phyloP scores from a whole-genome alignment of 2,888 invertebrate genomes.

The Neoascia interrupta region DNA sequence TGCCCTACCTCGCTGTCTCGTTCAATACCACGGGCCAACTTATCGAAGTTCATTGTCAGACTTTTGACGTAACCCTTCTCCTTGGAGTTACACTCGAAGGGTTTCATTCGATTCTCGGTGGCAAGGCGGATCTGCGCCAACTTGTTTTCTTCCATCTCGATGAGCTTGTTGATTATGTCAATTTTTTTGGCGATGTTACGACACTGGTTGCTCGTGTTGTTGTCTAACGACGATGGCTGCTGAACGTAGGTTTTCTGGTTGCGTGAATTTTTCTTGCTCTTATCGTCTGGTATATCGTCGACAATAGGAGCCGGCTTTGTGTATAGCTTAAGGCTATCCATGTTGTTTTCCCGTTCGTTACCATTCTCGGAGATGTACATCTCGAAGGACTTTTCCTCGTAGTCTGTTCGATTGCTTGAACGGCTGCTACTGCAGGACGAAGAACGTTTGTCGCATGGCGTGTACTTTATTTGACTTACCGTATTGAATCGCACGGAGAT shows the following conservation, averaged over 20 bases:
- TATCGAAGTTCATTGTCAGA: slow-evolving; percentile 86
- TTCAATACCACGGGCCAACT: slow-evolving; percentile 82
- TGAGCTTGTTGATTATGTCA: slow-evolving; percentile 85
- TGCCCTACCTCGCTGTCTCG: slow-evolving; percentile 81
- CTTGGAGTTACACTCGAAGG: slow-evolving; percentile 83
- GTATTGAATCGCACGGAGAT: slow-evolving; percentile 79
- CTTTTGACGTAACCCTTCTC: slow-evolving; percentile 85
- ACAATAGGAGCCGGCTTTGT: slow-evolving; percentile 78
- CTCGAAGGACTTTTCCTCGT: slow-evolving; percentile 81
- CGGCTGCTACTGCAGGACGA: slow-evolving; percentile 62
- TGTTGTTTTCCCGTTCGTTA: slow-evolving; percentile 82
- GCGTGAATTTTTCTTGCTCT: slow-evolving; percentile 77
- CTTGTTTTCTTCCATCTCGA: slow-evolving; percentile 85
- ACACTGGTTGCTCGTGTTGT: slow-evolving; percentile 76
- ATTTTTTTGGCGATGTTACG: slow-evolving; percentile 84
- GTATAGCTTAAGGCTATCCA: slow-evolving; percentile 83
- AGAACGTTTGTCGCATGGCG: slow-evolving; percentile 75
- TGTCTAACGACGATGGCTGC: slow-evolving; percentile 62
- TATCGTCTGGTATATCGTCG: slow-evolving; percentile 77
- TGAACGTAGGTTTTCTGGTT: slow-evolving; percentile 73
- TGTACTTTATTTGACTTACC: slow-evolving; percentile 78
- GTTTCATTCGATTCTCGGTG: slow-evolving; percentile 83
- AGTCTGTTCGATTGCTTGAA: slow-evolving; percentile 70
- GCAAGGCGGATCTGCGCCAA: slow-evolving; percentile 83
- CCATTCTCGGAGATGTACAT: slow-evolving; percentile 84